Conservation (phyloP, 2,888 invertebrate species). For the Hirudinaria manillensis region DNA sequence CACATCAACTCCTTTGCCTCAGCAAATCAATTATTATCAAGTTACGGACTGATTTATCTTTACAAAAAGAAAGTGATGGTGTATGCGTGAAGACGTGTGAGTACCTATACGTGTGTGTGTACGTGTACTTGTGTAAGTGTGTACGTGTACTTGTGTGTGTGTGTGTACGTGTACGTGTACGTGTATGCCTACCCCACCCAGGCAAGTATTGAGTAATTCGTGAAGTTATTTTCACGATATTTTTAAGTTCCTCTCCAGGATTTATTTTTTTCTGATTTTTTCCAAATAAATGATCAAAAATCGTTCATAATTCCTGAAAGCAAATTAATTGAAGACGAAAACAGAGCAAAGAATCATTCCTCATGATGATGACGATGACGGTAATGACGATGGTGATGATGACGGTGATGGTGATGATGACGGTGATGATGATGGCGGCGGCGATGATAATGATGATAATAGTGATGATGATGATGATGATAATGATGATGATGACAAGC, state of each 20-base stretch:
- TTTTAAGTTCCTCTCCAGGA: neutral
- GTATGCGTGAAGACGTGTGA: constrained; percentile 9
- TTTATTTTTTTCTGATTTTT: too few relatives aligned
- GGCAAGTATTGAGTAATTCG: neutral
- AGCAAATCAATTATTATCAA: too few relatives aligned
- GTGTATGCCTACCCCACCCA: neutral
- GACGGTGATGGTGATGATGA: neutral
- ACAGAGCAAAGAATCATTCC: too few relatives aligned
- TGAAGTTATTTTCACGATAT: neutral
- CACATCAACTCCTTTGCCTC: too few relatives aligned
- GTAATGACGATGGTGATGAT: neutral
- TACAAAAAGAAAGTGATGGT: constrained; percentile 11
- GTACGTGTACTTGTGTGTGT: constrained; percentile 33
- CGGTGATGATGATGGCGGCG: constrained; percentile 5
- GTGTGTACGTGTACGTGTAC: constrained; percentile 27
- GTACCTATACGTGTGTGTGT: constrained; percentile 30
- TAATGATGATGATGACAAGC: constrained; percentile 49
- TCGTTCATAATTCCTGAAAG: too few relatives aligned
- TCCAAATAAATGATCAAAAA: too few relatives aligned
- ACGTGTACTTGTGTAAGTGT: constrained; percentile 28
- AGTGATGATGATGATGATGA: constrained; percentile 31
- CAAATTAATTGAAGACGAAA: too few relatives aligned
- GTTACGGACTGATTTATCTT: too few relatives aligned
- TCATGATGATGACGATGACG: constrained; percentile 7
- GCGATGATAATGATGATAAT: constrained; percentile 28